These are phyloP conservation scores for Balanococcus diminutus DNA, from an alignment of 2,888 invertebrate genomes.

Conservation along the genomic window DNA sequence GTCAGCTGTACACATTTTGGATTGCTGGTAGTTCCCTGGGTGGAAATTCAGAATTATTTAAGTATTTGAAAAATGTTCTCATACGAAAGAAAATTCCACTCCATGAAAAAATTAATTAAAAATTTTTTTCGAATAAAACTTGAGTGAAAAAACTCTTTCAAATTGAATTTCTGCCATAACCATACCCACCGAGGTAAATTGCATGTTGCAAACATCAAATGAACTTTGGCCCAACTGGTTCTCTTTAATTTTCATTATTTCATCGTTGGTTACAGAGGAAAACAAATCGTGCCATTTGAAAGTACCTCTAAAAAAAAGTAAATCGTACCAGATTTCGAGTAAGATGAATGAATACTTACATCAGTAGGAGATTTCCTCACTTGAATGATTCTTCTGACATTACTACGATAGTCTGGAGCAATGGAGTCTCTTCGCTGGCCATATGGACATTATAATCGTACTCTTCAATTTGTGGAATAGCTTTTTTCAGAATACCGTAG, in stretches of 20 bases:
- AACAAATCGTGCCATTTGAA: constrained; percentile 56
- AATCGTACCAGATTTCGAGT: not conserved
- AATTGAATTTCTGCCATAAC: no score
- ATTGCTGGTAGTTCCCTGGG: not conserved
- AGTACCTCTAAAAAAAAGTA: constrained; percentile 52
- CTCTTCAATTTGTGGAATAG: constrained; percentile 1
- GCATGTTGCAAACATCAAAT: constrained; percentile 75
- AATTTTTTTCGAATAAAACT: no score
- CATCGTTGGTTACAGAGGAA: constrained; percentile 46
- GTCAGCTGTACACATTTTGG: not conserved
- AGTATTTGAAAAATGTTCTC: no score
- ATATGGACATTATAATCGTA: not conserved
- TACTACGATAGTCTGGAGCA: not conserved
- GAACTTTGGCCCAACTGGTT: constrained; percentile 64
- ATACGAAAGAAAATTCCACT: no score
- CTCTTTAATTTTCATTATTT: constrained; percentile 30
- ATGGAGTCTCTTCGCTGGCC: not conserved
- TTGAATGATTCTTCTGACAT: not conserved
- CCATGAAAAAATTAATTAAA: no score
- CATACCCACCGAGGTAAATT: constrained; percentile 74
- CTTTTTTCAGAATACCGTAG: constrained; percentile 61
- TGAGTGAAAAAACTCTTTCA: no score
- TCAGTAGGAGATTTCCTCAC: not conserved
- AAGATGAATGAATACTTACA: not conserved
- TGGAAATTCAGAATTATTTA: not conserved